Conservation (phyloP, 1,140 invertebrate genomes). For the Tetragonula clypearis region DNA sequence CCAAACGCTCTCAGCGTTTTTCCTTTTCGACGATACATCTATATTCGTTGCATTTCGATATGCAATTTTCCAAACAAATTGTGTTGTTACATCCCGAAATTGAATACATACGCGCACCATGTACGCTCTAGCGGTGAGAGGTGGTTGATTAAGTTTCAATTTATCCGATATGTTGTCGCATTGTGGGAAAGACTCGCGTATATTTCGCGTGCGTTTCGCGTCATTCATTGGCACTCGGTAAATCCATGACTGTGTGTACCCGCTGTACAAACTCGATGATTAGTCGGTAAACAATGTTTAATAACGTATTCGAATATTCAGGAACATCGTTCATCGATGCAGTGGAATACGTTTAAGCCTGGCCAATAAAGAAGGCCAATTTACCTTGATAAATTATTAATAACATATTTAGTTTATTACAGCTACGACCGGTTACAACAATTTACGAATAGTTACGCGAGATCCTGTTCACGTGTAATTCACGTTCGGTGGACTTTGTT, state of each 20-base stretch:
- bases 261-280: background rate
- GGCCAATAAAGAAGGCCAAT: background rate
- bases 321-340: background rate
- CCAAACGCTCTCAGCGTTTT: background rate
- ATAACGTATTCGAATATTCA: slow-evolving; percentile 1
- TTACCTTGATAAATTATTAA: background rate
- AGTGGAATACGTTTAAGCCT: background rate
- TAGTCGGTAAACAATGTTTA: background rate
- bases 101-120: background rate
- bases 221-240: background rate
- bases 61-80: background rate
- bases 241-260: background rate
- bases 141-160: slow-evolving; percentile 27
- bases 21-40: background rate
- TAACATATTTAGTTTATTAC: background rate
- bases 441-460: background rate
- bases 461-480: background rate
- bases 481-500: background rate
- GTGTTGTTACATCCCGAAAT: background rate
- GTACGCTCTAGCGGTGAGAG: background rate
- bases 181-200: background rate
- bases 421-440: background rate
- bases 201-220: background rate
- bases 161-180: background rate
- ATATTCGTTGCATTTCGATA: background rate